Evolutionary conservation across 1,140 invertebrate genomes (phyloP).

Genomic region (Teleopsis dalmanni): DNA sequence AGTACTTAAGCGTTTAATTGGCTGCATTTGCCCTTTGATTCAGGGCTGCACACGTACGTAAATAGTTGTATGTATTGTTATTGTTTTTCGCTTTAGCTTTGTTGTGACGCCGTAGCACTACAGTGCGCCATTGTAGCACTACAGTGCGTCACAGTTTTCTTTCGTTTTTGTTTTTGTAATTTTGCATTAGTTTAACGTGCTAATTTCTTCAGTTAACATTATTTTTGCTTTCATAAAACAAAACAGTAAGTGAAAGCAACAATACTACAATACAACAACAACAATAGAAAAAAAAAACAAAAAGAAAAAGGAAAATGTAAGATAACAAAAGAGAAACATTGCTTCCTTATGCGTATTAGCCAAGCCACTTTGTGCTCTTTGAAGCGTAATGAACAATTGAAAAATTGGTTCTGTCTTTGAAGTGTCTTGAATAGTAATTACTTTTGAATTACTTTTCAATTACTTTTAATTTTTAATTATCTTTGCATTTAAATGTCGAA

Average conservation of each 20-base stretch:
- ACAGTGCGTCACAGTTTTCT: not conserved
- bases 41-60: not conserved
- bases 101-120: not conserved
- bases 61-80: constrained; percentile 3
- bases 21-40: constrained; percentile 6
- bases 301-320: constrained; percentile 2
- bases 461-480: too few relatives aligned
- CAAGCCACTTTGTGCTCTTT: constrained; percentile 1
- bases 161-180: not conserved
- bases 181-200: constrained; percentile 1
- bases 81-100: constrained; percentile 4
- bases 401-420: constrained; percentile 6
- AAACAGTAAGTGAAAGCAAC: not conserved
- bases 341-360: not conserved
- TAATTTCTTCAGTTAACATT: constrained; percentile 2
- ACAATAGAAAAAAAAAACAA: not conserved
- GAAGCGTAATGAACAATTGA: constrained; percentile 6
- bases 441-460: constrained; percentile 1
- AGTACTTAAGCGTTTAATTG: constrained; percentile 18
- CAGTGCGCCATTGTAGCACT: not conserved
- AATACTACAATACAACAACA: constrained; percentile 1
- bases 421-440: not conserved
- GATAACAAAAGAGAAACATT: not conserved
- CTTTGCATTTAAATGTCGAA: too few relatives aligned
- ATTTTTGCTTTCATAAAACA: not conserved